These are phyloP conservation scores for Orchestia grillus DNA, from an alignment of 1,140 invertebrate genomes.

Conservation along the genomic window DNA sequence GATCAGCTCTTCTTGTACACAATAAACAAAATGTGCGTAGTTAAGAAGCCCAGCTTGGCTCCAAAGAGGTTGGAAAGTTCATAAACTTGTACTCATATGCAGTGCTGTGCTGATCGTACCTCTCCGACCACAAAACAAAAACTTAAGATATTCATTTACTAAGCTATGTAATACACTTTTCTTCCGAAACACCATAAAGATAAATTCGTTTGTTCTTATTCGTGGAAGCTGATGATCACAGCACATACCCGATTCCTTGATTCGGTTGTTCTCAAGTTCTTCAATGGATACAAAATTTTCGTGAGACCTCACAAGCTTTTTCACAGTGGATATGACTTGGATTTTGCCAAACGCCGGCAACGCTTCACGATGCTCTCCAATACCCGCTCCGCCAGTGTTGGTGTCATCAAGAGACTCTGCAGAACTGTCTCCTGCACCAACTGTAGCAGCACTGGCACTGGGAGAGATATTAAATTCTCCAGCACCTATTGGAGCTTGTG, in stretches of 20 bases:
- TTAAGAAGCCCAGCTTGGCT: neutral
- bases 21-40: too few relatives aligned
- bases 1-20: too few relatives aligned
- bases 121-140: neutral
- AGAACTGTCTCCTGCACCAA: neutral
- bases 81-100: neutral
- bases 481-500: neutral
- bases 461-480: neutral
- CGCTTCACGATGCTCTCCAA: neutral
- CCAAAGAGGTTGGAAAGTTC: neutral
- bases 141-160: neutral
- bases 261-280: slow-evolving; percentile 16
- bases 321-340: neutral
- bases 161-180: neutral
- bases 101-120: neutral
- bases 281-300: neutral
- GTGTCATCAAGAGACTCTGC: neutral
- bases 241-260: slow-evolving; percentile 25
- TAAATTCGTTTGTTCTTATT: neutral
- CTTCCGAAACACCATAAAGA: neutral
- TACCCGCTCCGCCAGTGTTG: neutral
- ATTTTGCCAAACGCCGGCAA: neutral
- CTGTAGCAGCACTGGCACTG: neutral
- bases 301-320: neutral
- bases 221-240: neutral